Base-by-base conservation (phyloP, 2,888 invertebrate genomes). In the Parthenolecanium corni region DNA sequence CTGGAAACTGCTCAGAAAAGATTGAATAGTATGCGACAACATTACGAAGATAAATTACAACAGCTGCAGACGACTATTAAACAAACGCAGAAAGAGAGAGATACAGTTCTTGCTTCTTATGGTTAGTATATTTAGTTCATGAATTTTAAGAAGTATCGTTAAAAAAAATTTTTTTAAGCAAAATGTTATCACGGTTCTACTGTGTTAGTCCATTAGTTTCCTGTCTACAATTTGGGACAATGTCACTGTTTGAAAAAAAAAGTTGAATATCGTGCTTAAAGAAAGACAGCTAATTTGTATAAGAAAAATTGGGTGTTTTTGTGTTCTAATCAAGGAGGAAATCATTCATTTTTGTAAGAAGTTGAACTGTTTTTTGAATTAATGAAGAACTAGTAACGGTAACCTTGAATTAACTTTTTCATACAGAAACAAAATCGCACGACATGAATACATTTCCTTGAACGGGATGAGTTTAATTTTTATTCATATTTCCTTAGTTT, bases 41-140 rank as follows among this genome's bases (percentile, higher is more conserved):
- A 95, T 72, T 97, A 96, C 75, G 96, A 97, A 74, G 89, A 90
- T 65, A 89, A 96, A 70, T 78, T 96, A 12, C 79, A 82, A 66
- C 86, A 88, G 65, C 75, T 96, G 38, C 87, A 90, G 71, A 81
- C 82, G 14, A 85, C 86, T 71, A 95, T 96, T 68, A 82, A 82
- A 69, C 86, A 86, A 66, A 94, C 94, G 0, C 89, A 91, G 73
- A 85, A 86, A 52, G 96, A 96, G 74, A 78, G 92, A 51, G 95
- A 96, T 73, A 89, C 89, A 72, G 87, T 94, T 2, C 76, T 94
- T 42, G 81, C 85, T 1, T 80, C 81, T 0, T 73, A 70, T 54
- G 69, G 70, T 77, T 64, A 71, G 73, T 73, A 57, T 12, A 36
- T 46, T 2, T 23, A 18, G 40, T 20, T 20, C 9, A 9, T 31